phyloP scores from a whole-genome alignment of 2,113 vertebrate genomes.

The Dipodomys merriami region DNA sequence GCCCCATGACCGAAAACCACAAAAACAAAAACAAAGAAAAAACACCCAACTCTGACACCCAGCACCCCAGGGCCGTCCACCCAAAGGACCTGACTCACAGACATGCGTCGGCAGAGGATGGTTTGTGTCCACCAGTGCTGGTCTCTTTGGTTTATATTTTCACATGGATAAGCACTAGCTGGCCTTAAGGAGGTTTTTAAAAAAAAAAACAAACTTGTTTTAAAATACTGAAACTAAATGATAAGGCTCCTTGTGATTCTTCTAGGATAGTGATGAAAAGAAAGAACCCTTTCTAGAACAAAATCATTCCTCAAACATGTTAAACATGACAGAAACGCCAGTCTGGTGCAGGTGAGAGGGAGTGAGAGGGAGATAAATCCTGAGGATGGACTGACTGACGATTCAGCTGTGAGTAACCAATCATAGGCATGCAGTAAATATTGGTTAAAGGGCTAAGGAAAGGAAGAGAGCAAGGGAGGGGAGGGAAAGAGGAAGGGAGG shows the following conservation, averaged over 20 bases:
- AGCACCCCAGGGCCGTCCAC: too few species aligned
- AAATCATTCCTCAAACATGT: not conserved
- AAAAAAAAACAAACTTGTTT: not conserved
- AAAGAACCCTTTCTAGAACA: not conserved
- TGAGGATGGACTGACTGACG: fast-evolving
- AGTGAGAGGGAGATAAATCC: fast-evolving
- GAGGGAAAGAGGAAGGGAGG: too few species aligned
- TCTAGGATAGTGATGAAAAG: not conserved
- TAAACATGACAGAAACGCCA: too few species aligned
- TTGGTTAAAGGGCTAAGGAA: not conserved
- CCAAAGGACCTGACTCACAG: not conserved
- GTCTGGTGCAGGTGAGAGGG: too few species aligned
- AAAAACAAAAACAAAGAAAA: too few species aligned
- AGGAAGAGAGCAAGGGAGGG: too few species aligned
- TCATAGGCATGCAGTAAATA: not conserved
- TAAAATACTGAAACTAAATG: not conserved
- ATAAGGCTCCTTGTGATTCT: not conserved
- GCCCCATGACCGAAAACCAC: too few species aligned
- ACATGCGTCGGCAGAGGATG: fast-evolving
- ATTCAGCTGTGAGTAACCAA: too few species aligned
- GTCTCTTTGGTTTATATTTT: too few species aligned
- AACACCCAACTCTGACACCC: too few species aligned
- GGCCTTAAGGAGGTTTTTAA: not conserved
- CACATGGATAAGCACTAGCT: not conserved
- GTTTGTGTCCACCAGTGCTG: fast-evolving